These are phyloP conservation scores for Aramus guarauna DNA, from an alignment of 2,113 vertebrate genomes.

Conservation along the genomic window DNA sequence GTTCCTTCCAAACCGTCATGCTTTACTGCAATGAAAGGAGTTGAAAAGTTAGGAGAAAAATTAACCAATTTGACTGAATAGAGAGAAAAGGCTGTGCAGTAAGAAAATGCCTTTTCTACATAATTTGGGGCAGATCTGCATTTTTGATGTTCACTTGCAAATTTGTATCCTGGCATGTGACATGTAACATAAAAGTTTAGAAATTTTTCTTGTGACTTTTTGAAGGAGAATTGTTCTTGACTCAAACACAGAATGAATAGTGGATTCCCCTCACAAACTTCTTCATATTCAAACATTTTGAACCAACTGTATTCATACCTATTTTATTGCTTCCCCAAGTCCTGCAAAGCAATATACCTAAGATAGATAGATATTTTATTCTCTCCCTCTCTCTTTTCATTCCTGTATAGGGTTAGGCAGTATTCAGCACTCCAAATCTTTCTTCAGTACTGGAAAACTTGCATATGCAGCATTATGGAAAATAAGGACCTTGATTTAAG, in stretches of 20 bases:
- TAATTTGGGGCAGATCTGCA: not conserved
- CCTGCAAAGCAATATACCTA: not conserved
- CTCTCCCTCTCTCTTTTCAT: not conserved
- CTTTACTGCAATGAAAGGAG: not conserved
- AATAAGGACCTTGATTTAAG: not conserved
- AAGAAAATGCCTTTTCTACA: not conserved
- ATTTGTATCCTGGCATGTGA: not conserved
- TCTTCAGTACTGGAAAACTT: not conserved
- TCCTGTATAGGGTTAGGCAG: not conserved
- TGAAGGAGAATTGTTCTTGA: not conserved
- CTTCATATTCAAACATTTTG: not conserved
- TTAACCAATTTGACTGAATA: not conserved
- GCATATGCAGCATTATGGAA: not conserved
- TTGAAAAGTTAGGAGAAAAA: not conserved
- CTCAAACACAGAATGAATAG: not conserved
- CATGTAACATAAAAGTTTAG: not conserved
- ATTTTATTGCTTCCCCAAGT: not conserved
- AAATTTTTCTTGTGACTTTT: not conserved
- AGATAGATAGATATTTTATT: not conserved
- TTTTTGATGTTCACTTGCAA: not conserved
- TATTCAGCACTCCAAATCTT: not conserved
- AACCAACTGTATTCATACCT: not conserved
- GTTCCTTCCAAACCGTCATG: not conserved
- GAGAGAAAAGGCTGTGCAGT: not conserved
- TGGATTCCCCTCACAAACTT: not conserved